Evolutionary conservation across 1,140 invertebrate genomes (phyloP), one percentile per base, ranked within the genome.

Genomic region (Magallana ariakensis): DNA sequence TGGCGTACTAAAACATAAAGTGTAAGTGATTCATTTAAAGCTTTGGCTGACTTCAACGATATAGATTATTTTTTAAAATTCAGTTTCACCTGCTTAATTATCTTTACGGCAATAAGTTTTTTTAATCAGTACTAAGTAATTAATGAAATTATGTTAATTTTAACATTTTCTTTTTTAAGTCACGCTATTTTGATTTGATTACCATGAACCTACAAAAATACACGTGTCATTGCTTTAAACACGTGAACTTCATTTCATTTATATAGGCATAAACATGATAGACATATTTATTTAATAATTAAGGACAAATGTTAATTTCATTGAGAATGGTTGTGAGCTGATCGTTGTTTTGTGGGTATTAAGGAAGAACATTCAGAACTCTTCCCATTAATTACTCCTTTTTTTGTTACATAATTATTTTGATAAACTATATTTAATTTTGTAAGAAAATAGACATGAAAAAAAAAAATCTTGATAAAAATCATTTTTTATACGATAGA

Each of bases 341-440:
- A 5, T 46, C 13, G 66, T 75, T 75, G 22, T 70, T 70, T 70
- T 75, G 33, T 26, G 22, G 33, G 22, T 75, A 26, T 75, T 26
- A 7, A 70, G 11, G 22, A 33, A 75, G 66, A 75, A 13, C 22
- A 11, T 75, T 75, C 66, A 75, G 66, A 19, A 75, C 26, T 75
- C 33, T 46, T 46, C 19, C 33, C 66, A 75, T 75, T 19, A 75
- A 75, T 75, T 26, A 26, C 66, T 75, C 33, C 33, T 26, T 75
- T 75, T 46, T 75, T 75, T 75, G 10, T 22, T 75, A 75, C 66
- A 19, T 75, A 26, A 75, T 75, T 22, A 75, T 75, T 75, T 75
- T 75, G 66, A 75, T 75, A 75, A 75, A 62, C 22, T 10, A 11
- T 75, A 75, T 75, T 75, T 75, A 75, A 75, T 75, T 75, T 70